Percentiles rank a stretch among this genome's conserved stretches.
Conservation (phyloP, 1,140 invertebrate genomes). For the Diachasmimorpha longicaudata region DNA sequence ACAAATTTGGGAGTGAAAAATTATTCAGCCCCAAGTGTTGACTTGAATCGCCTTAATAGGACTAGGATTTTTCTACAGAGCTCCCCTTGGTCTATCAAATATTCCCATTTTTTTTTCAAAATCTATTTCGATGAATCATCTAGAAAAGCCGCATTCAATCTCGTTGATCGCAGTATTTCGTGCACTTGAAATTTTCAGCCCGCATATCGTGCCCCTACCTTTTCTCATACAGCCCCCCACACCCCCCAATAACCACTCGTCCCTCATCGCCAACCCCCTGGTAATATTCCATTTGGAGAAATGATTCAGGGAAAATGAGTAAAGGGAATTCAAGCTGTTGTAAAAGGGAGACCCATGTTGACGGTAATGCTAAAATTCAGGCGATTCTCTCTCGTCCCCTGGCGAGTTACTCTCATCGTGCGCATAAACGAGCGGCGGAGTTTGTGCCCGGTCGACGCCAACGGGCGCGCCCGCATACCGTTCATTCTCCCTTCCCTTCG, state of each 20-base stretch:
- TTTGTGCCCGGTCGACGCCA: neutral
- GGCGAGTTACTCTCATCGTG: neutral
- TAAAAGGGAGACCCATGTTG: neutral
- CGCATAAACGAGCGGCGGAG: neutral
- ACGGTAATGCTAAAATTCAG: neutral
- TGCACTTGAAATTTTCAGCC: neutral
- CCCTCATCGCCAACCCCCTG: neutral
- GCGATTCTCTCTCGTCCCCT: neutral
- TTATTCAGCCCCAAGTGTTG: too few relatives aligned
- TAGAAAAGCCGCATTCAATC: neutral
- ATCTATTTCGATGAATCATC: neutral
- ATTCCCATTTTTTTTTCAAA: neutral
- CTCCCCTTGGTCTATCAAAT: too few relatives aligned
- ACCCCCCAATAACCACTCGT: too few relatives aligned
- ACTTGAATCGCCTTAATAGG: too few relatives aligned
- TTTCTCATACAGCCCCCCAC: neutral
- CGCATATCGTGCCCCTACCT: neutral
- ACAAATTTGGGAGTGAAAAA: too few relatives aligned
- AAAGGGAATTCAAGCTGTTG: neutral
- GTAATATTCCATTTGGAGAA: neutral
- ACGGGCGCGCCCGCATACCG: conserved; percentile 22
- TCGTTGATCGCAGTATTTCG: neutral
- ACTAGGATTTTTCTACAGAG: too few relatives aligned
- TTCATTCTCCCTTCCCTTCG: neutral
- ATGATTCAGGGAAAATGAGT: neutral